Conservation (phyloP, 2,113 vertebrate genomes). For the Sebastes schlegelii region DNA sequence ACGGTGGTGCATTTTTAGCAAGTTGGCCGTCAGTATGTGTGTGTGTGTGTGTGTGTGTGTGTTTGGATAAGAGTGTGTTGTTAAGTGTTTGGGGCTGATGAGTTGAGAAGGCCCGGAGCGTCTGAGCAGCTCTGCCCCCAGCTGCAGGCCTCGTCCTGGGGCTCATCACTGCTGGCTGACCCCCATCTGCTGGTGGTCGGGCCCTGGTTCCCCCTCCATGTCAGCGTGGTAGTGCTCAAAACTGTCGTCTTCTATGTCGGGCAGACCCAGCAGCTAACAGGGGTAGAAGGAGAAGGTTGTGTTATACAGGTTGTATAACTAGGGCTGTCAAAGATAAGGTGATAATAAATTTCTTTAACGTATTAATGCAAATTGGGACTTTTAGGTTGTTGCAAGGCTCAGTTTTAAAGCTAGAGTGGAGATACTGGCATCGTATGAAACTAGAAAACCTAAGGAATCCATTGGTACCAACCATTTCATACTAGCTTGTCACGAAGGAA, state of each 20-base stretch:
- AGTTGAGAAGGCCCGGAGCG: constrained; percentile 33
- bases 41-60: constrained; percentile 1
- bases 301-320: constrained; percentile 8
- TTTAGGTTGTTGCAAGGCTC: too few relatives aligned
- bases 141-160: constrained; percentile 48
- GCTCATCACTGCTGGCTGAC: constrained; percentile 96
- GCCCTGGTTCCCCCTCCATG: constrained; percentile 96
- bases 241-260: constrained; percentile 94
- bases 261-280: constrained; percentile 93
- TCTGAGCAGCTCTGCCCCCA: constrained; percentile 40
- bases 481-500: too few relatives aligned
- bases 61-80: constrained; percentile 44
- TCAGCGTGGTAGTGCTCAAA: constrained; percentile 99
- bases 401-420: too few relatives aligned
- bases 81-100: constrained; percentile 52
- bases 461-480: too few relatives aligned
- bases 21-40: constrained; percentile 47
- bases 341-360: too few relatives aligned
- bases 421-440: too few relatives aligned
- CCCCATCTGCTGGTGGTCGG: constrained; percentile 98
- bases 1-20: constrained; percentile 75
- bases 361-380: too few relatives aligned
- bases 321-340: too few relatives aligned
- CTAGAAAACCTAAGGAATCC: too few relatives aligned
- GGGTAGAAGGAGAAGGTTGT: background rate